Percentiles rank a stretch among this genome's conserved stretches.
phyloP scores from a whole-genome alignment of 2,113 vertebrate genomes.

The Chaetorhynchus papuensis region DNA sequence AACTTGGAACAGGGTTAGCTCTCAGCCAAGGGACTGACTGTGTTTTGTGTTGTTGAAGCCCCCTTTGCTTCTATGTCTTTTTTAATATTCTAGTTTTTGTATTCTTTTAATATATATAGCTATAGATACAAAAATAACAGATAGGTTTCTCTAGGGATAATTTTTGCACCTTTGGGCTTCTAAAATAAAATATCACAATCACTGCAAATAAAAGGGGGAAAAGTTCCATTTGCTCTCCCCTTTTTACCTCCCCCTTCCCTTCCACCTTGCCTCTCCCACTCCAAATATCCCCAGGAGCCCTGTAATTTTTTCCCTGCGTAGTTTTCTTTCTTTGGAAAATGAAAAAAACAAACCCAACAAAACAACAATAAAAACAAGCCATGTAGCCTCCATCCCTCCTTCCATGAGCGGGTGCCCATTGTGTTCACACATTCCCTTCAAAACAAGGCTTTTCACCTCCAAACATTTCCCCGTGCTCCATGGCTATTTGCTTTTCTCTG shows the following conservation, averaged over 20 bases:
- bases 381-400: background rate
- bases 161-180: conserved; percentile 67
- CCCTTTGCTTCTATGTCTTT: conserved; percentile 5
- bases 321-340: conserved; percentile 1
- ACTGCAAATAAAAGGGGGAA: conserved; percentile 1
- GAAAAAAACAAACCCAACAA: background rate
- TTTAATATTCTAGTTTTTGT: background rate
- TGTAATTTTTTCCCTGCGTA: background rate
- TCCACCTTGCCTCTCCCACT: background rate
- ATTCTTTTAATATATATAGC: conserved; percentile 46
- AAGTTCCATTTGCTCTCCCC: background rate
- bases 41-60: background rate
- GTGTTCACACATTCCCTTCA: background rate
- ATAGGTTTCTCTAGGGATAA: conserved; percentile 51
- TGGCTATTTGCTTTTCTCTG: conserved; percentile 16
- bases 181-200: conserved; percentile 48
- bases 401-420: background rate
- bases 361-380: background rate
- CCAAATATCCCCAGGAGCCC: background rate
- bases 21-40: background rate
- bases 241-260: background rate
- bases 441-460: conserved; percentile 34
- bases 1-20: background rate
- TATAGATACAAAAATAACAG: conserved; percentile 69
- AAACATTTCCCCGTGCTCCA: background rate